phyloP scores from a whole-genome alignment of 2,797 vertebrate species.

The Cichlasoma orientale region DNA sequence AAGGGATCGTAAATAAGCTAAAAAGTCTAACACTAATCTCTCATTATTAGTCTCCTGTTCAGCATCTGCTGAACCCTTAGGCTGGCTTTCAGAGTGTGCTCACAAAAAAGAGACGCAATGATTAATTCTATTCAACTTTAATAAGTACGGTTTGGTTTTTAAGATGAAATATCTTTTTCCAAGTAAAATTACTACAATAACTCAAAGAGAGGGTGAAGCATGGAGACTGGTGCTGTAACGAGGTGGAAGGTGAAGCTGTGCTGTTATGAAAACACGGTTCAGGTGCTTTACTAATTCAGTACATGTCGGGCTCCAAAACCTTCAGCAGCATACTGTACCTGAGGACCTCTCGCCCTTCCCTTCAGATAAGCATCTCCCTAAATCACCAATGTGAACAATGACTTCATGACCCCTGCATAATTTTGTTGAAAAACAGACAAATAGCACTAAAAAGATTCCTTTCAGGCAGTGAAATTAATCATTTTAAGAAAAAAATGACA shows the following conservation, averaged over 20 bases:
- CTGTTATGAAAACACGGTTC: conserved; percentile 47
- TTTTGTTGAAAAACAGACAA: too few relatives aligned
- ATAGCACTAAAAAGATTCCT: too few relatives aligned
- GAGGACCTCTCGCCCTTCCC: conserved; percentile 23
- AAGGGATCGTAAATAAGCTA: conserved; percentile 14
- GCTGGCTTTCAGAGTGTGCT: background rate
- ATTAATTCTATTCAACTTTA: background rate
- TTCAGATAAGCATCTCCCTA: conserved; percentile 71
- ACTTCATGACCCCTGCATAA: conserved; percentile 50
- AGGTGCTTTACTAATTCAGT: background rate
- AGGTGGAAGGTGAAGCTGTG: conserved; percentile 4
- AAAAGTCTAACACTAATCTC: conserved; percentile 2
- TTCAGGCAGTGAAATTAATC: too few relatives aligned
- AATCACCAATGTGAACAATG: conserved; percentile 69
- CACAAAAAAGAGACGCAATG: background rate
- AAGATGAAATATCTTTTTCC: background rate
- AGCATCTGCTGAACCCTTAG: background rate
- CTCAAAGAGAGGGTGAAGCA: background rate
- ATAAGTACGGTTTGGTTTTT: background rate
- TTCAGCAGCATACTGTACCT: conserved; percentile 3
- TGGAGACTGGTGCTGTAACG: background rate
- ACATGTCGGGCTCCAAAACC: background rate
- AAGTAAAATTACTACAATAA: background rate
- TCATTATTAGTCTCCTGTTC: conserved; percentile 6
- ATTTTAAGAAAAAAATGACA: too few relatives aligned